Percentiles rank a stretch among this genome's conserved stretches.
These are phyloP conservation scores for Ochropleura plecta DNA, from an alignment of 2,888 invertebrate species.

Conservation along the genomic window DNA sequence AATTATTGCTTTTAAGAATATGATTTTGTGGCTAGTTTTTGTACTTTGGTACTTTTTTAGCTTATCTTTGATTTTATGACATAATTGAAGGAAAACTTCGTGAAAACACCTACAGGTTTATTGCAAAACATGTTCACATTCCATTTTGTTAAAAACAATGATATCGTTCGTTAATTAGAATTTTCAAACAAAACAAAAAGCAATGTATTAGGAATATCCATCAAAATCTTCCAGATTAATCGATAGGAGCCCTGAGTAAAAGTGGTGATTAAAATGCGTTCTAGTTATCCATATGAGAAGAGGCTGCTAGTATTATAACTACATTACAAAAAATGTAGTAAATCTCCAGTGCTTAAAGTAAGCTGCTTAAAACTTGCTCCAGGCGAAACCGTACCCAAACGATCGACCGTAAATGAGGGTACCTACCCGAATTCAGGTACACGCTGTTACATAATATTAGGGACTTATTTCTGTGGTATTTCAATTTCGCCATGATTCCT, in stretches of 20 bases:
- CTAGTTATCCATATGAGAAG: background rate
- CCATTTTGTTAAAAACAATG: background rate
- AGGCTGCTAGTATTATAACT: background rate
- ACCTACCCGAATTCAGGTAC: conserved; percentile 13
- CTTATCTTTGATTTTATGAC: background rate
- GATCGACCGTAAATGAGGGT: conserved; percentile 11
- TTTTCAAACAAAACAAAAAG: too few species aligned
- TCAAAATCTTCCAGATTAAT: background rate
- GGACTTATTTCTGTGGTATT: conserved; percentile 8
- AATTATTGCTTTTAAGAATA: background rate
- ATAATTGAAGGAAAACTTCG: background rate
- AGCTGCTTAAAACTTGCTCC: background rate
- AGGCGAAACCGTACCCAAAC: conserved; percentile 15
- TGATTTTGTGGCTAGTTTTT: background rate
- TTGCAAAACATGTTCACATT: background rate
- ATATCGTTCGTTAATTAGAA: background rate
- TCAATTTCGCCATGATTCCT: conserved; percentile 7
- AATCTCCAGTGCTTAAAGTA: background rate
- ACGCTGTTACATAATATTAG: conserved; percentile 4
- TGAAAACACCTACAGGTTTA: background rate
- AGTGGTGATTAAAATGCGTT: background rate
- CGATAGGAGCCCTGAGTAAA: too few species aligned
- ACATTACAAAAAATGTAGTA: background rate
- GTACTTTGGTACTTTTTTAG: background rate
- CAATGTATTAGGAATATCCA: background rate